Conservation (phyloP, 1,140 invertebrate species). For the Saxidomus purpurata region DNA sequence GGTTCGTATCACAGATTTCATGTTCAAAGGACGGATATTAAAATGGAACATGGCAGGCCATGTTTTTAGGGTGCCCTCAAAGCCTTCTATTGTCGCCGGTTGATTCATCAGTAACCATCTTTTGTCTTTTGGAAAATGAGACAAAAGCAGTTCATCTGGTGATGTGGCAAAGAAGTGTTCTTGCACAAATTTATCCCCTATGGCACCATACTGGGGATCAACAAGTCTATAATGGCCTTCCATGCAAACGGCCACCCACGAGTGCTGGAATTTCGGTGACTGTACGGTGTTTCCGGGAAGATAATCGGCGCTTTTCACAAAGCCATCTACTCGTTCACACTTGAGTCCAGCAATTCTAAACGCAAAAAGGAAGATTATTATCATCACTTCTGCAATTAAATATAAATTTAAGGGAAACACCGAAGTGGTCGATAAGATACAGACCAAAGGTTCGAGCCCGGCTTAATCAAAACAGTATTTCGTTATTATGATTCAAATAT, state of each 20-base stretch:
- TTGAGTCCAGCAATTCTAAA: conserved; percentile 77
- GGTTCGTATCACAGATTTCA: conserved; percentile 79
- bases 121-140: conserved; percentile 81
- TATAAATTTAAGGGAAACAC: too few species aligned
- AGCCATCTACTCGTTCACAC: conserved; percentile 81
- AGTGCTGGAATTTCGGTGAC: conserved; percentile 73
- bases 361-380: not conserved
- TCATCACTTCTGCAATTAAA: too few species aligned
- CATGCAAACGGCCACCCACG: conserved; percentile 79
- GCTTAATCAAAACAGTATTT: too few species aligned
- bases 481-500: too few species aligned
- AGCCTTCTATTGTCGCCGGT: conserved; percentile 73
- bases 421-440: too few species aligned
- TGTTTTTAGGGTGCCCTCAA: conserved; percentile 79
- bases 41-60: conserved; percentile 83
- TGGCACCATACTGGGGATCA: conserved; percentile 76
- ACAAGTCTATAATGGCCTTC: conserved; percentile 78
- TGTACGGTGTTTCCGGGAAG: conserved; percentile 77
- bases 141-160: conserved; percentile 78
- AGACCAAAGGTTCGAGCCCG: too few species aligned
- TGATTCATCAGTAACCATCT: conserved; percentile 81
- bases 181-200: conserved; percentile 77
- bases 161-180: conserved; percentile 81
- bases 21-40: conserved; percentile 81
- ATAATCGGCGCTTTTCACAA: conserved; percentile 78